Conservation (phyloP, 2,797 vertebrate species). For the Apogon hyalosoma region DNA sequence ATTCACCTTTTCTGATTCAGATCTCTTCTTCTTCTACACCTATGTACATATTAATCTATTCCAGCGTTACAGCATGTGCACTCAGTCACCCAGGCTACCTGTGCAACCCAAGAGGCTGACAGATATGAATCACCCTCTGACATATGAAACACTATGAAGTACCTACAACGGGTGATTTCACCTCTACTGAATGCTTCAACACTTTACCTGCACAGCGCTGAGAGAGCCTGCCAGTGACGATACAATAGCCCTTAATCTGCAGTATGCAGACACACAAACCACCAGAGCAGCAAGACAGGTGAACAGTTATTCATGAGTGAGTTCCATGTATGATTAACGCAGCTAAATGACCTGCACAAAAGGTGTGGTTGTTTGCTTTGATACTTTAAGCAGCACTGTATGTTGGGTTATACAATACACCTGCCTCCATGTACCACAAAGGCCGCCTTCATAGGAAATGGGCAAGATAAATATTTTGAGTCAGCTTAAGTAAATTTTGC, state of each 20-base stretch:
- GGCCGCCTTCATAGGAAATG: slow-evolving; percentile 18
- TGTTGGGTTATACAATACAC: slow-evolving; percentile 33
- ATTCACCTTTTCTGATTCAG: too few relatives aligned
- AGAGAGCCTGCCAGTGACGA: slow-evolving; percentile 34
- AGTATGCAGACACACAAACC: slow-evolving; percentile 21
- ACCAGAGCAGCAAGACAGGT: slow-evolving; percentile 41
- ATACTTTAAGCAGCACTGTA: slow-evolving; percentile 50
- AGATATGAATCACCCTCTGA: slow-evolving; percentile 78
- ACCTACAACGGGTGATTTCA: slow-evolving; percentile 73
- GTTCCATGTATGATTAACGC: slow-evolving; percentile 72
- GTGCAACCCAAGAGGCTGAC: slow-evolving; percentile 72
- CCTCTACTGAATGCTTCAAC: slow-evolving; percentile 60
- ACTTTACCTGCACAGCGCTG: slow-evolving; percentile 37
- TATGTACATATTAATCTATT: too few relatives aligned
- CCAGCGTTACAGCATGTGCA: slow-evolving; percentile 7
- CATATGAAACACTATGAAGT: slow-evolving; percentile 63
- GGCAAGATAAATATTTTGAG: slow-evolving; percentile 7
- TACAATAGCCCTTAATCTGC: slow-evolving; percentile 31
- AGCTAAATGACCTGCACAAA: slow-evolving; percentile 59
- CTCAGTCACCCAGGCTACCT: slow-evolving; percentile 49
- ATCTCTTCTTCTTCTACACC: too few relatives aligned
- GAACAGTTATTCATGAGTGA: slow-evolving; percentile 54
- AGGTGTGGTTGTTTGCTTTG: slow-evolving; percentile 73
- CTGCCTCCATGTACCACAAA: slow-evolving; percentile 27
- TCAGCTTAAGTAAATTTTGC: background rate